Base-by-base conservation (phyloP, 1,140 invertebrate genomes). In the Eumaeus atala region DNA sequence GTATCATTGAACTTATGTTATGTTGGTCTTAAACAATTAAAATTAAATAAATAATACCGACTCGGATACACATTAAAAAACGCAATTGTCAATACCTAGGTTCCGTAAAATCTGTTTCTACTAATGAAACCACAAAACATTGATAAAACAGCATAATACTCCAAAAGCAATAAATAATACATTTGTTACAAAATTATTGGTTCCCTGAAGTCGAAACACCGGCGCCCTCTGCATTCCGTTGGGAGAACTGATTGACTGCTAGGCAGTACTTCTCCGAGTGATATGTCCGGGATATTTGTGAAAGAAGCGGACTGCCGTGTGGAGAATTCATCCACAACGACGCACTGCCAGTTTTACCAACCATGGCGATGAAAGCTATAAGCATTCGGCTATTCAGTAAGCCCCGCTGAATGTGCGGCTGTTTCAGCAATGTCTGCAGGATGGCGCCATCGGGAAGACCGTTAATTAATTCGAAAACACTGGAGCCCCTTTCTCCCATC, bases 191-290 rank as follows among this genome's bases (percentile, higher is more conserved):
- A 28, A 28, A 28, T 28, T 6, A 28, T 3, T 6, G 21, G 21
- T 2, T 28, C 21, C 21, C 21, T 8, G 82, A 82, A 0, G 80
- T 84, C 2, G 79, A 85, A 6, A 28, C 21, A 6, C 6, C 21
- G 2, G 21, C 6, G 21, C 2, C 6, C 21, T 28, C 6, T 77
- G 77, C 9, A 59, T 62, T 6, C 67, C 11, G 10, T 28, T 73
- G 65, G 1, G 79, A 81, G 56, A 84, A 87, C 65, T 86, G 83
- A 47, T 86, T 84, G 6, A 84, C 79, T 21, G 81, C 83, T 0
- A 82, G 54, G 48, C 83, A 86, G 37, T 86, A 86, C 50, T 86
- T 86, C 59, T 84, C 83, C 0, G 83, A 77, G 55, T 86, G 83
- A 42, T 86, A 86, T 0, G 81, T 86, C 18, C 83, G 72, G 0